Percentiles rank a stretch among this genome's conserved stretches.
Conservation (phyloP, 2,113 vertebrate genomes). For the Tachycineta bicolor region DNA sequence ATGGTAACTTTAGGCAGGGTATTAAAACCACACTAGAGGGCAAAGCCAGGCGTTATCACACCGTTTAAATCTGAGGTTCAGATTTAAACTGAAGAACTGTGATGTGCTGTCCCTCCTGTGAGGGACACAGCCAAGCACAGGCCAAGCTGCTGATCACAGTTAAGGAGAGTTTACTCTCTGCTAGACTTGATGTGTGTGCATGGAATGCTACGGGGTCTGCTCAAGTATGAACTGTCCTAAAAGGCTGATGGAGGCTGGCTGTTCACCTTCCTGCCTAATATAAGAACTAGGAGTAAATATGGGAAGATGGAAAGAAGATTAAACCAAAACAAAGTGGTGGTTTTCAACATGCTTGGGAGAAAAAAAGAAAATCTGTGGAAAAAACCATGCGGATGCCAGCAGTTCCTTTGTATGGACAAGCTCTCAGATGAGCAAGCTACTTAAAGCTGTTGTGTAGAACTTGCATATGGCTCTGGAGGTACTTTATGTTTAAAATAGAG, state of each 20-base stretch:
- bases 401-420: not conserved
- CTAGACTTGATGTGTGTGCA: not conserved
- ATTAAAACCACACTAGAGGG: not conserved
- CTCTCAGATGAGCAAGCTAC: not conserved
- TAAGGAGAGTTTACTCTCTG: not conserved
- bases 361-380: not conserved
- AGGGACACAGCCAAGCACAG: not conserved
- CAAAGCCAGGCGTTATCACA: rapidly evolving
- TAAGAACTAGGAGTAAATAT: not conserved
- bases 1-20: not conserved
- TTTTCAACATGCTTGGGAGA: not conserved
- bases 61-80: rapidly evolving
- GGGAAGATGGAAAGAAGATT: not conserved
- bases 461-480: not conserved
- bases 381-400: not conserved
- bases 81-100: not conserved
- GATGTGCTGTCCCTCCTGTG: not conserved
- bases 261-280: not conserved
- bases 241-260: not conserved
- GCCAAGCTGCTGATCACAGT: not conserved
- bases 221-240: not conserved
- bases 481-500: not conserved
- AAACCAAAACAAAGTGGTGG: not conserved
- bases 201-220: rapidly evolving
- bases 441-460: not conserved